Base-by-base conservation (phyloP, 35 echinoderm and acorn worm species). In the Chiridota heheva region DNA sequence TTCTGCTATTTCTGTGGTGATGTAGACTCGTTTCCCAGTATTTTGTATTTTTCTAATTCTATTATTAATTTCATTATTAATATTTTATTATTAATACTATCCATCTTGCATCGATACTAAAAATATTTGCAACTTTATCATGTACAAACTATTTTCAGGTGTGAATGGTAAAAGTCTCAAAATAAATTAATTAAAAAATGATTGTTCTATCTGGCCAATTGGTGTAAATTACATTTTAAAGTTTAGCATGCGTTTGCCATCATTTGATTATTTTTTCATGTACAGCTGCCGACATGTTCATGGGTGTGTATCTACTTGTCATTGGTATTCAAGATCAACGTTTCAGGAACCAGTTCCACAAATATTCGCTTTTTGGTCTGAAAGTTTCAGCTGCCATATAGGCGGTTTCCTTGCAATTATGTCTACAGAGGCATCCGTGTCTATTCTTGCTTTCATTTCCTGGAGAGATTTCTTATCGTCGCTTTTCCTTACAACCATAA, bases 241-340 rank as follows among this genome's bases (percentile, higher is more conserved):
- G 5, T 74, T 16, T 8, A 4, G n/a, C 48, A 13, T 22, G 48
- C 10, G 10, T n/a, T n/a, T n/a, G 59, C 28, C 17, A n/a, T 32
- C 2, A 18, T 63, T 44, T 24, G 64, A 26, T 49, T 78, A 5
- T 34, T 59, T 35, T 28, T 72, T 29, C 20, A 58, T 42, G 43
- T 67, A 16, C 44, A 97, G 95, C 88, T 42, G 89, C 95, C 34
- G 95, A 98, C 74, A 91, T 98, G 46, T 48, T 91, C 31, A 98
- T 98, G 95, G 84, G 82, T 26, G 72, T 98, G 3, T 98, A 98
- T 38, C 69, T 98, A 3, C 63, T 98, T 36, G 86, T 69, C 15
- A 98, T 98, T 30, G 95, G 84, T 13, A 77, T 66, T 22, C 95
- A 92, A 53, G 95, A 98, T 30, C 72, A 71, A 2, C 81, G 44